phyloP scores from a whole-genome alignment of 2,113 vertebrate genomes.

The Pogona vitticeps region DNA sequence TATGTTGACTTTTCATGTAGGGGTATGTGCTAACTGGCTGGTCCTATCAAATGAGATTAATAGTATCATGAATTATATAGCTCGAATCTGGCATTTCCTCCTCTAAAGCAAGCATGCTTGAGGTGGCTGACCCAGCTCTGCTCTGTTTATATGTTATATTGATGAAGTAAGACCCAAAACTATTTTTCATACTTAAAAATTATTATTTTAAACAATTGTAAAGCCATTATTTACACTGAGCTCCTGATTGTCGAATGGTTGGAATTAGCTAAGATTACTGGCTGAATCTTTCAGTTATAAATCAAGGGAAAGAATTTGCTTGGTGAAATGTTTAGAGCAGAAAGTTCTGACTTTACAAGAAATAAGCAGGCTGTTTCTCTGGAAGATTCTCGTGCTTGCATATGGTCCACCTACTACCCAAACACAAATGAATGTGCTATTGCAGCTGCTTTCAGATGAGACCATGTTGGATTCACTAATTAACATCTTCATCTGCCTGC shows the following conservation, averaged over 20 bases:
- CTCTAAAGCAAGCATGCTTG: constrained; percentile 51
- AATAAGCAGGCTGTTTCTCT: not conserved
- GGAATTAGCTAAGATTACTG: constrained; percentile 17
- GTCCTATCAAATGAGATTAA: constrained; percentile 42
- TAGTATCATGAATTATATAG: constrained; percentile 35
- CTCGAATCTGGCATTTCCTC: constrained; percentile 55
- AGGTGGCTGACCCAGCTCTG: constrained; percentile 48
- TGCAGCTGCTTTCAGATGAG: not conserved
- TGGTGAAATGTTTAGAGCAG: constrained; percentile 21
- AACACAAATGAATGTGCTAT: not conserved
- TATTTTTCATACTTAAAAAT: constrained; percentile 42
- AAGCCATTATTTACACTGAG: constrained; percentile 42
- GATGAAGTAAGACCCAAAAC: constrained; percentile 50
- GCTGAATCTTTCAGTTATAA: constrained; percentile 29
- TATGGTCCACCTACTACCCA: not conserved
- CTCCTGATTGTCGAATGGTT: constrained; percentile 44
- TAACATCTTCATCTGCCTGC: not conserved
- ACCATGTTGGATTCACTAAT: not conserved
- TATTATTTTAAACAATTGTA: constrained; percentile 40
- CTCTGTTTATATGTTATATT: constrained; percentile 34
- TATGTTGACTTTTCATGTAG: not conserved
- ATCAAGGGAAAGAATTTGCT: constrained; percentile 13
- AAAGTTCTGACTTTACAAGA: constrained; percentile 23
- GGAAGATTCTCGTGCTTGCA: not conserved
- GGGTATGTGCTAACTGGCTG: constrained; percentile 38